These are phyloP conservation scores for Hydrolagus affinis DNA, from an alignment of 2,113 vertebrate genomes.

Conservation along the genomic window DNA sequence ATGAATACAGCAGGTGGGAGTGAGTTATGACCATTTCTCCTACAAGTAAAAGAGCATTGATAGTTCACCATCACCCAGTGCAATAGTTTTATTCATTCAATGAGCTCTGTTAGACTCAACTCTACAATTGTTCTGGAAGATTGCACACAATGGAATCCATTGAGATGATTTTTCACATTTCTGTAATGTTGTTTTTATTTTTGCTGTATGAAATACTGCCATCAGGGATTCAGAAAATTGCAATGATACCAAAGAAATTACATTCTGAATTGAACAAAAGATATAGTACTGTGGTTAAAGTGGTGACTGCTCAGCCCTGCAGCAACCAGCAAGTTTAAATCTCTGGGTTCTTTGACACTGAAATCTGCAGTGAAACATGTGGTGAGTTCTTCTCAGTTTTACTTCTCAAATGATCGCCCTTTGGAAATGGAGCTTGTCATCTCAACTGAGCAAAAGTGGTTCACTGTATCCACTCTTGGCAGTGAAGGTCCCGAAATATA, in stretches of 20 bases:
- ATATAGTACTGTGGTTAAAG: constrained; percentile 17
- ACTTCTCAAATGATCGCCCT: too few species aligned
- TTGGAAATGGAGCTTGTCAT: constrained; percentile 23
- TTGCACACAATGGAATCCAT: constrained; percentile 23
- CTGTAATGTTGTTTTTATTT: constrained; percentile 25
- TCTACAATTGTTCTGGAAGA: constrained; percentile 18
- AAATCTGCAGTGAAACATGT: background rate
- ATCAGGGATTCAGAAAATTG: constrained; percentile 28
- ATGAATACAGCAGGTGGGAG: constrained; percentile 16
- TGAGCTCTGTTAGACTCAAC: constrained; percentile 10
- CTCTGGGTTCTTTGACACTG: background rate
- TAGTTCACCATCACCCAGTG: background rate
- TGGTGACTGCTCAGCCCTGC: background rate
- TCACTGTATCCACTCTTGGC: background rate
- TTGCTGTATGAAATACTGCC: constrained; percentile 19
- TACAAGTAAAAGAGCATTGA: constrained; percentile 5
- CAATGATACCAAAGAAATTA: constrained; percentile 23
- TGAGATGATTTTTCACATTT: constrained; percentile 19
- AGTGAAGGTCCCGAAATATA: background rate
- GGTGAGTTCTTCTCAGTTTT: constrained; percentile 17
- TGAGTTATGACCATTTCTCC: constrained; percentile 26
- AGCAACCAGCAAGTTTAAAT: constrained; percentile 26
- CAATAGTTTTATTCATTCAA: constrained; percentile 19
- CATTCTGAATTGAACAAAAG: constrained; percentile 16
- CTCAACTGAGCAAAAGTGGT: constrained; percentile 24